These are phyloP conservation scores for Chesias legatella DNA, from an alignment of 2,888 invertebrate species.

Conservation along the genomic window DNA sequence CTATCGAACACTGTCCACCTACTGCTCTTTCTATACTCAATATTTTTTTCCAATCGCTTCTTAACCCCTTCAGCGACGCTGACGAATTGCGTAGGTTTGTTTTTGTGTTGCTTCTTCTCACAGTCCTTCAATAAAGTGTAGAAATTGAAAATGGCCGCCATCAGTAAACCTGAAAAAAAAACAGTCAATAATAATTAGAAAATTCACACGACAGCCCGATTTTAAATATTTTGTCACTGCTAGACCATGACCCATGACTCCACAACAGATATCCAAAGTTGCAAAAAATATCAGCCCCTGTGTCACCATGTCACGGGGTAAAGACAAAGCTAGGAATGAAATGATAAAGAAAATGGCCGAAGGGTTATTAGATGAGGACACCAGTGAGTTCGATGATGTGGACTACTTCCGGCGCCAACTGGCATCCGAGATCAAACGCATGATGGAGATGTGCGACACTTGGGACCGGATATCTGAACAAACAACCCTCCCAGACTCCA, in stretches of 20 bases:
- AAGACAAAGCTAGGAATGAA: constrained; percentile 80
- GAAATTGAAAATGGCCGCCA: constrained; percentile 55
- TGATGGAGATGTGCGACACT: constrained; percentile 71
- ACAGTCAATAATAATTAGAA: constrained; percentile 6
- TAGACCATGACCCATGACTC: constrained; percentile 43
- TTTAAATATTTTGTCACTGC: constrained; percentile 11
- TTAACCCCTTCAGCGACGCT: constrained; percentile 60
- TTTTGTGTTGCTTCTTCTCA: constrained; percentile 60
- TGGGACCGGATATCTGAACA: constrained; percentile 77
- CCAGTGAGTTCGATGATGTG: constrained; percentile 53
- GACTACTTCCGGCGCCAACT: constrained; percentile 64
- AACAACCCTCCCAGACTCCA: constrained; percentile 68
- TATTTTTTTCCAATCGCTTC: constrained; percentile 49
- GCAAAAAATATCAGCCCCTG: constrained; percentile 73
- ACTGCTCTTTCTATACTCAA: constrained; percentile 49
- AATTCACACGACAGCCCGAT: constrained; percentile 4
- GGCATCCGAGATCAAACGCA: constrained; percentile 73
- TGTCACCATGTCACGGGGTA: constrained; percentile 81
- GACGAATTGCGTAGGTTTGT: constrained; percentile 54
- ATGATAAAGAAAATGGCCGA: constrained; percentile 66
- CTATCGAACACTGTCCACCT: constrained; percentile 55
- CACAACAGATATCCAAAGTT: constrained; percentile 46
- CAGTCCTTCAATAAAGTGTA: constrained; percentile 51
- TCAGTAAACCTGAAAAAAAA: constrained; percentile 18
- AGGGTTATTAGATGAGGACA: constrained; percentile 60